Evolutionary conservation across 2,113 vertebrate species (phyloP).

Genomic region (Tychaedon coryphoeus): DNA sequence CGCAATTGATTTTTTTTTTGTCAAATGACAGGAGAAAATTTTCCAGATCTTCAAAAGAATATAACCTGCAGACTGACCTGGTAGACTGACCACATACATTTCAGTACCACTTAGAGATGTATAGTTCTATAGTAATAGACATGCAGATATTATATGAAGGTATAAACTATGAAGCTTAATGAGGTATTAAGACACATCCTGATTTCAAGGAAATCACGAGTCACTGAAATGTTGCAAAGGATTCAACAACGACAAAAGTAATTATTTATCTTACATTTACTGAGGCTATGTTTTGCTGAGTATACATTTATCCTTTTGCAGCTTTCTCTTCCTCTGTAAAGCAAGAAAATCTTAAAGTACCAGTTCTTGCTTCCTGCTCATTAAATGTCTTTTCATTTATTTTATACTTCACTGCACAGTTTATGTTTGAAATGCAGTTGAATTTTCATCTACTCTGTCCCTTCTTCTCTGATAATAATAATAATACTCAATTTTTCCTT

Average conservation of each 20-base stretch:
- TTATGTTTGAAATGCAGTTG: background rate
- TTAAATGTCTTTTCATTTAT: conserved; percentile 38
- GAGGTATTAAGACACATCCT: background rate
- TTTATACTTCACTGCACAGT: conserved; percentile 5
- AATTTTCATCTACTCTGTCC: background rate
- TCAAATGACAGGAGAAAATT: background rate
- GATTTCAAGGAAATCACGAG: background rate
- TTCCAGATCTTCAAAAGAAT: background rate
- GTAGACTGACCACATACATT: background rate
- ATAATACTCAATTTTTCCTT: background rate
- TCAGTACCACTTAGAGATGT: background rate
- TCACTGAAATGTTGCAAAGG: background rate
- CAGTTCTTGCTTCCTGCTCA: background rate
- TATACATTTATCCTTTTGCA: background rate
- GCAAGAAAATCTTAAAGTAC: background rate
- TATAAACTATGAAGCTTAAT: background rate
- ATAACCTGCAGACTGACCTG: background rate
- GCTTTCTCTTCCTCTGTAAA: background rate
- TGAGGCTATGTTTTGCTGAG: conserved; percentile 6
- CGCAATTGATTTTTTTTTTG: background rate
- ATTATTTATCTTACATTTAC: conserved; percentile 6
- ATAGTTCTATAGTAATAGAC: background rate
- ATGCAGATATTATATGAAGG: background rate
- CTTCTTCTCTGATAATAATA: background rate
- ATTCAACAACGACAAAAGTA: background rate